Base-by-base conservation (phyloP, 2,888 invertebrate species). In the Diadegma fenestrale region DNA sequence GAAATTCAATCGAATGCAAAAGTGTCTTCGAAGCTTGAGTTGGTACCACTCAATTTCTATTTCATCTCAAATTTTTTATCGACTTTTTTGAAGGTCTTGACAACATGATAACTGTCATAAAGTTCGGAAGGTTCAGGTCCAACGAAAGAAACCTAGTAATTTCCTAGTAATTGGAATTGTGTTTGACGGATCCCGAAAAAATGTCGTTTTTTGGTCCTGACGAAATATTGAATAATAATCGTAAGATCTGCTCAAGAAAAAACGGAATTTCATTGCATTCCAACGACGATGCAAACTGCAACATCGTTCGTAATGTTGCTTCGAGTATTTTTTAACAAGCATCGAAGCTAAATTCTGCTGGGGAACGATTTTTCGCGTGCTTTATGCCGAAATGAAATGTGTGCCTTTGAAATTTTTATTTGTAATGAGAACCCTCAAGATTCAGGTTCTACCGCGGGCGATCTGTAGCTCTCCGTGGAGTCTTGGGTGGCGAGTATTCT, bases 391-490 rank as follows among this genome's bases (percentile, higher is more conserved):
- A 66, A 61, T 61, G n/a, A 37, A 63, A 33, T 81, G 66, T 81
- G 66, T 54, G 41, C 45, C 58, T 58, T 33, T 4, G 48, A 64
- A 30, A 58, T 85, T 85, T 80, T 76, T 76, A 79, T 82, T 68
- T 61, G 81, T 79, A 82, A 92, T 93, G 93, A 93, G 93, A 93
- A 93, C 92, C 93, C 87, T 89, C 84, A 88, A 90, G 90, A 92
- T 93, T 93, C 93, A 93, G 92, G 93, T 93, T 93, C 91, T 91
- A 90, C 90, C 81, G 82, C 87, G 90, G 88, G 89, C 89, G 89
- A 90, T 89, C 89, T 88, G 87, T 89, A 89, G 81, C 89, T 48
- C 79, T 48, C 41, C 82, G 88, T 88, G 89, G 90, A 90, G 89
- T 90, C 92, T 90, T 91, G 92, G 91, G 92, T 92, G 91, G 91